These are phyloP conservation scores for Cyanistes caeruleus DNA, from an alignment of 2,113 vertebrate genomes.

Conservation along the genomic window DNA sequence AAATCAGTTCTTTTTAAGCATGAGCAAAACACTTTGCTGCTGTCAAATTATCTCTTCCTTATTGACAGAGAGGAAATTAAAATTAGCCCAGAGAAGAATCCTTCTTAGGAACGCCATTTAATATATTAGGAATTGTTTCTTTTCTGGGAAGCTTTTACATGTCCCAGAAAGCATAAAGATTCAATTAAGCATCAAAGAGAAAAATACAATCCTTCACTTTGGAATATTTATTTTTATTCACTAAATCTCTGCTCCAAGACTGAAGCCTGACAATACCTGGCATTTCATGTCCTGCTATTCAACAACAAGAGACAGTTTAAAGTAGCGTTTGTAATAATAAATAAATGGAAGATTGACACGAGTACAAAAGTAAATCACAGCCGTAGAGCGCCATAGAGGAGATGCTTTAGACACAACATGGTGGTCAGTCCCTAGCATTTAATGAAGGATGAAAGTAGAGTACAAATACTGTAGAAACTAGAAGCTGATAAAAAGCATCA, in stretches of 20 bases:
- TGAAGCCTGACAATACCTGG: slow-evolving; percentile 41
- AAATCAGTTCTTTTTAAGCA: slow-evolving; percentile 61
- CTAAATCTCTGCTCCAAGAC: slow-evolving; percentile 10
- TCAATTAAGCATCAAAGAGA: slow-evolving; percentile 73
- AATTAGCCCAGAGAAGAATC: slow-evolving; percentile 37
- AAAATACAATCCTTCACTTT: slow-evolving; percentile 19
- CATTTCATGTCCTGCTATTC: slow-evolving; percentile 53
- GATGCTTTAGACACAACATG: not conserved
- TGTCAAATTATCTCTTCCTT: slow-evolving; percentile 52
- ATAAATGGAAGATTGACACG: not conserved
- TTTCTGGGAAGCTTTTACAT: slow-evolving; percentile 52
- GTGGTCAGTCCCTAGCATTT: slow-evolving; percentile 48
- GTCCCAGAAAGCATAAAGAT: slow-evolving; percentile 59
- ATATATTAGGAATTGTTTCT: slow-evolving; percentile 52
- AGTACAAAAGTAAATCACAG: slow-evolving; percentile 1
- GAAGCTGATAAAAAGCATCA: slow-evolving; percentile 42
- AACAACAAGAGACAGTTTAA: slow-evolving; percentile 33
- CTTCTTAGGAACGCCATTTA: slow-evolving; percentile 53
- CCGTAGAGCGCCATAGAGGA: not conserved
- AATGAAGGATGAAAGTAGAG: slow-evolving; percentile 39
- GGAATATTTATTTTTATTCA: slow-evolving; percentile 64
- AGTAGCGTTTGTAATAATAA: slow-evolving; percentile 70
- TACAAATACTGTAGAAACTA: slow-evolving; percentile 43
- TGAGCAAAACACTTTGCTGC: slow-evolving; percentile 44
- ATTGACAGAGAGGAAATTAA: slow-evolving; percentile 60